A percentile compares a stretch with the other conserved stretches of the same genome.
These are phyloP conservation scores for Chloromyia formosa DNA, from an alignment of 2,888 invertebrate species.

Conservation along the genomic window DNA sequence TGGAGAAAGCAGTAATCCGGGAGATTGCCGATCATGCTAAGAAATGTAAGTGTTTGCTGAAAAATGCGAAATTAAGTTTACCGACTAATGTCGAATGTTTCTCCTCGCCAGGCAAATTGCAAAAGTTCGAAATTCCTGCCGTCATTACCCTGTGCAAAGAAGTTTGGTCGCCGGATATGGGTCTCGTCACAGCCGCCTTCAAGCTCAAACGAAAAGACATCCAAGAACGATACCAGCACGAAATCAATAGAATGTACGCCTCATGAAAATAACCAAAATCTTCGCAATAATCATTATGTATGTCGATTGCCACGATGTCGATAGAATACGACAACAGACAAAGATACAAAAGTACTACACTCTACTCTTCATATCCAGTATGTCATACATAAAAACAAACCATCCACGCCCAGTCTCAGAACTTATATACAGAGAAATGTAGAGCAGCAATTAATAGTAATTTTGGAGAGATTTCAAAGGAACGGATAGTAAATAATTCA, in stretches of 20 bases:
- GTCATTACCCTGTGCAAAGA: conserved; percentile 89
- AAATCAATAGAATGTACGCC: conserved; percentile 93
- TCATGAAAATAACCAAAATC: conserved; percentile 71
- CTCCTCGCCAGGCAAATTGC: conserved; percentile 77
- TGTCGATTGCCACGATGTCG: conserved; percentile 7
- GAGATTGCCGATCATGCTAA: conserved; percentile 84
- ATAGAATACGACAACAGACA: not conserved
- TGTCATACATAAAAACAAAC: not conserved
- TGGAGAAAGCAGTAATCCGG: conserved; percentile 84
- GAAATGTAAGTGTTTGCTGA: conserved; percentile 74
- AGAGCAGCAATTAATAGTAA: not conserved
- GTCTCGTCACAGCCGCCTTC: conserved; percentile 96
- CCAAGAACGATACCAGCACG: conserved; percentile 90
- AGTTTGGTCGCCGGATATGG: conserved; percentile 97
- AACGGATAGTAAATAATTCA: not conserved
- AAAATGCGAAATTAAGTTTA: conserved; percentile 4
- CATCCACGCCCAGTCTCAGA: not conserved
- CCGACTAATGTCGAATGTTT: not conserved
- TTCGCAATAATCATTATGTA: not conserved
- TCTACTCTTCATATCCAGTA: not conserved
- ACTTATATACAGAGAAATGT: not conserved
- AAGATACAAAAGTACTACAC: conserved; percentile 7
- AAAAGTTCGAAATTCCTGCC: conserved; percentile 91
- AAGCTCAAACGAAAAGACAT: conserved; percentile 97
- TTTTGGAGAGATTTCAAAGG: not conserved